Evolutionary conservation across 2,888 invertebrate genomes (phyloP).

Genomic region (Drosophila colorata): DNA sequence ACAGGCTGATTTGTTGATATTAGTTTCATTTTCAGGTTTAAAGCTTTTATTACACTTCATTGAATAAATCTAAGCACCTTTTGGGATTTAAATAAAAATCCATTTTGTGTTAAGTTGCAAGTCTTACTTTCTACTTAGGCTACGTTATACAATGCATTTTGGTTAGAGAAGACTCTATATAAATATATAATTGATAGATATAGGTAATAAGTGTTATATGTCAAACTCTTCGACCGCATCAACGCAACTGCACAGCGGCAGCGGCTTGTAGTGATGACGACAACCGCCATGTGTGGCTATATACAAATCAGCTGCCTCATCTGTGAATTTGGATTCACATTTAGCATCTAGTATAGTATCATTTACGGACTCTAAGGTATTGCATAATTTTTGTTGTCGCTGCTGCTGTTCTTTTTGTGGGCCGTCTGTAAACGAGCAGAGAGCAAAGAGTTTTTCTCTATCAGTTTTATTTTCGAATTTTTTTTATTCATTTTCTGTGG

Average conservation of each 20-base stretch:
- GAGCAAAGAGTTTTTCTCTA: slow-evolving; percentile 66
- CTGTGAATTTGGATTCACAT: slow-evolving; percentile 44
- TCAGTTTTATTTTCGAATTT: slow-evolving; percentile 47
- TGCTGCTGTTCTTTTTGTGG: slow-evolving; percentile 39
- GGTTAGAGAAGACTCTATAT: slow-evolving; percentile 37
- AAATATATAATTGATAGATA: slow-evolving; percentile 23
- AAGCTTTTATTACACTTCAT: slow-evolving; percentile 65
- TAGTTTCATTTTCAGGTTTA: slow-evolving; percentile 20
- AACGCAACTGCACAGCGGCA: slow-evolving; percentile 21
- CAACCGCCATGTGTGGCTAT: slow-evolving; percentile 80
- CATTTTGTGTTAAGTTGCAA: slow-evolving; percentile 49
- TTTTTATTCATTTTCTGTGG: slow-evolving; percentile 17
- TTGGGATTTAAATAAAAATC: slow-evolving; percentile 30
- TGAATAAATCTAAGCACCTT: slow-evolving; percentile 60
- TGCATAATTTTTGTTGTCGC: slow-evolving; percentile 41
- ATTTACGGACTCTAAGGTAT: slow-evolving; percentile 43
- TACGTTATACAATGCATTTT: slow-evolving; percentile 63
- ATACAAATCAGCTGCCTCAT: slow-evolving; percentile 73
- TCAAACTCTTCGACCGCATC: slow-evolving; percentile 63
- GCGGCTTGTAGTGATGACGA: slow-evolving; percentile 66
- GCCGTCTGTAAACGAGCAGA: slow-evolving; percentile 75
- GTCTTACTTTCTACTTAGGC: slow-evolving; percentile 51
- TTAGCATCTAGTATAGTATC: slow-evolving; percentile 51
- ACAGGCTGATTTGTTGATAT: not conserved
- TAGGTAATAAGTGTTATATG: slow-evolving; percentile 44